Evolutionary conservation across 2,797 vertebrate species (phyloP).

Genomic region (Danio kyathit): DNA sequence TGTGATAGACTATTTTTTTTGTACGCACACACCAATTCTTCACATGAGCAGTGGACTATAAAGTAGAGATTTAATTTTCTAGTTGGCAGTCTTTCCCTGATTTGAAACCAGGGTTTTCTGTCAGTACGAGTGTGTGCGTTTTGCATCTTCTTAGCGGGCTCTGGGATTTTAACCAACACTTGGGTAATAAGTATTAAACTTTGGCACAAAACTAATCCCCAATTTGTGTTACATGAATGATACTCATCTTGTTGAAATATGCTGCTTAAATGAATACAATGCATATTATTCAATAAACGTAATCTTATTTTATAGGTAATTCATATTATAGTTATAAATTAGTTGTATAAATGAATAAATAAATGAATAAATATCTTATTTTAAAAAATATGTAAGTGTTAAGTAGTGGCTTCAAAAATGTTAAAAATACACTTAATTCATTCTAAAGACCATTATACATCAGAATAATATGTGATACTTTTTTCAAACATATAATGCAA

Average conservation of each 20-base stretch:
- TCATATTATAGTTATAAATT: too few relatives aligned
- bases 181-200: neutral
- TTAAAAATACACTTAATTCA: too few relatives aligned
- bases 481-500: too few relatives aligned
- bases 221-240: neutral
- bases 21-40: neutral
- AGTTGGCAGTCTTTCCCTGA: slow-evolving; percentile 25
- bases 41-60: slow-evolving; percentile 28
- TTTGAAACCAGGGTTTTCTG: slow-evolving; percentile 16
- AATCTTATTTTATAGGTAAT: too few relatives aligned
- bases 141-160: neutral
- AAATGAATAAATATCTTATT: too few relatives aligned
- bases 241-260: neutral
- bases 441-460: too few relatives aligned
- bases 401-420: too few relatives aligned
- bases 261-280: neutral
- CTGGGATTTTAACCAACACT: neutral
- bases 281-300: too few relatives aligned
- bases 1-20: slow-evolving; percentile 15
- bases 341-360: too few relatives aligned
- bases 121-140: neutral
- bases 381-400: too few relatives aligned
- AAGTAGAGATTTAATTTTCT: slow-evolving; percentile 40
- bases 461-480: too few relatives aligned
- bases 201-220: neutral